A percentile compares a stretch with the other conserved stretches of the same genome.
phyloP scores from a whole-genome alignment of 2,113 vertebrate genomes.

The Nyctereutes procyonoides region DNA sequence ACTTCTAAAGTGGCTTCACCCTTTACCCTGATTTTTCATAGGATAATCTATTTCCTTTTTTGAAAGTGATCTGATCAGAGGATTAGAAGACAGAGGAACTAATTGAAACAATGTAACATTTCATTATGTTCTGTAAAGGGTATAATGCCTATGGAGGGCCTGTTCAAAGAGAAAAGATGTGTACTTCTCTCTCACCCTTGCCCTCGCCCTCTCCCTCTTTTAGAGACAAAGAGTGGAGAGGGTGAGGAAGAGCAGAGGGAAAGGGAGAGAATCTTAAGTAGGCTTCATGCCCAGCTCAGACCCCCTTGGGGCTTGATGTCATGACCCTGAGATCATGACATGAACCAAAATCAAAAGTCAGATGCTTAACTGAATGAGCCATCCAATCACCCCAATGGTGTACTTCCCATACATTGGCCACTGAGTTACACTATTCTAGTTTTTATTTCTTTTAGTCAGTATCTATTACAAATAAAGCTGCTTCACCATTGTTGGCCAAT shows the following conservation, averaged over 20 bases:
- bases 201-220: background rate
- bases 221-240: background rate
- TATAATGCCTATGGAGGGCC: background rate
- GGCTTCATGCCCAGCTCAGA: background rate
- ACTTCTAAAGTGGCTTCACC: background rate
- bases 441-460: background rate
- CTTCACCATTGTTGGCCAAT: too few species aligned
- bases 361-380: background rate
- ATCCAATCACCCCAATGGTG: background rate
- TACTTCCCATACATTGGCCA: too few species aligned
- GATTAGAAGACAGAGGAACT: background rate
- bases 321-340: background rate
- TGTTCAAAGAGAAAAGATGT: background rate
- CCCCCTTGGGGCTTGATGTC: background rate
- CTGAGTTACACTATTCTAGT: background rate
- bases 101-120: background rate
- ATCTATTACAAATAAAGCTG: background rate
- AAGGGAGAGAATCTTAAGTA: background rate
- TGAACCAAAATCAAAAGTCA: background rate
- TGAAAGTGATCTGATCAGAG: background rate
- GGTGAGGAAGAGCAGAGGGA: background rate
- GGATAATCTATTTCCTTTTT: background rate
- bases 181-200: too few species aligned
- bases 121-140: background rate
- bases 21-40: background rate